Base-by-base conservation (phyloP, 2,797 vertebrate species). In the Poeciliopsis turneri region DNA sequence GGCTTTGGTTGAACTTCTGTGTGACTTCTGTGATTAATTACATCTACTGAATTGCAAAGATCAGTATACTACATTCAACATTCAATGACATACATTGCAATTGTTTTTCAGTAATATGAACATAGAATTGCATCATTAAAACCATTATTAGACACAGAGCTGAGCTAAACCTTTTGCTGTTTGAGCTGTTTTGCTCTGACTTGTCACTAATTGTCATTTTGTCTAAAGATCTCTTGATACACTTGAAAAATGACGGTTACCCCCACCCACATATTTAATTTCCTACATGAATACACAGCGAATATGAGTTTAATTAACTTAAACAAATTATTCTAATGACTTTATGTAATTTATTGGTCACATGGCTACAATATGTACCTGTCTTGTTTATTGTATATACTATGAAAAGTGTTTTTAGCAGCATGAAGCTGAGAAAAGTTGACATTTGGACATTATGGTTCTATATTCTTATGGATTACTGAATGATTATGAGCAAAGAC, bases 261-360 rank as follows among this genome's bases (percentile, higher is more conserved):
- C 78, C 79, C 82, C 86, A 84, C 80, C 57, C 79, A 78, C 80
- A 78, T 72, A 84, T 90, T 89, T 90, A 92, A 94, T 94, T 84
- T 91, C 82, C 76, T 90, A 83, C 76, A 84, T 78, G 78, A 89
- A 88, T 80, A 80, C 86, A 81, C 61, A 80, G 49, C 88, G 87
- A 87, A 90, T 88, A 89, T 76, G 79, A 82, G 75, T 87, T 89
- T 90, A 93, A 93, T 94, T 90, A 93, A 88, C 78, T 87, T 69
- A 33, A 78, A 82, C 76, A 43, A 90, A 87, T 89, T 85, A 90
- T 90, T 85, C 66, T 77, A 83, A 72, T 76, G 74, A 78, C 61
- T 79, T 39, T 8, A 85, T 72, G 74, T 88, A 72, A 91, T 90
- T 85, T 85, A 80, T 83, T 51, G 76, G 83, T 84, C 41, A 69